phyloP scores from a whole-genome alignment of 2,888 invertebrate species.

The Chymomyza caudatula region DNA sequence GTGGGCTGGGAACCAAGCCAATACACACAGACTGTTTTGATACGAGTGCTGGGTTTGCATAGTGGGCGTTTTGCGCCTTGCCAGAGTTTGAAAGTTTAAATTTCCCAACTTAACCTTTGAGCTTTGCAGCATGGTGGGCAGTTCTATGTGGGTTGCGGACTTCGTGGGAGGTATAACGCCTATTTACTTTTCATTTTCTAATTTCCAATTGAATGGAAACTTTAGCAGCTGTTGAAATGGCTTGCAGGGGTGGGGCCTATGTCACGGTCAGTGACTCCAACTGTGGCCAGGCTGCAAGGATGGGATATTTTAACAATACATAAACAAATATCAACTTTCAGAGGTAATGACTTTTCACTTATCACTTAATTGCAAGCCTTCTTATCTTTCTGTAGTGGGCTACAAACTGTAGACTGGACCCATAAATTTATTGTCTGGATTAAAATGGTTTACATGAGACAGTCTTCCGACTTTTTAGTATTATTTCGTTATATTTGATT shows the following conservation, averaged over 20 bases:
- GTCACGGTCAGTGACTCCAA: neutral
- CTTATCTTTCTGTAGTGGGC: too few relatives aligned
- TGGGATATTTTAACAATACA: too few relatives aligned
- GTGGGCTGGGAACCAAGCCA: constrained; percentile 13
- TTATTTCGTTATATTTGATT: too few relatives aligned
- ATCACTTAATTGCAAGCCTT: too few relatives aligned
- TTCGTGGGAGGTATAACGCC: constrained; percentile 38
- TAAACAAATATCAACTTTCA: too few relatives aligned
- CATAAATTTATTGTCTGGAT: too few relatives aligned
- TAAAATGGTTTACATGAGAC: too few relatives aligned
- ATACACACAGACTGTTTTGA: neutral
- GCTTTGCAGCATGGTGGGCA: constrained; percentile 32
- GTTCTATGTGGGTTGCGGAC: neutral
- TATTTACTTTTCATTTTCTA: constrained; percentile 66
- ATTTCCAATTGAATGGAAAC: constrained; percentile 69
- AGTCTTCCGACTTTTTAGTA: too few relatives aligned
- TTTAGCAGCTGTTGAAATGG: constrained; percentile 54
- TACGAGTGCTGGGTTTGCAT: constrained; percentile 25
- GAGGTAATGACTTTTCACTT: too few relatives aligned
- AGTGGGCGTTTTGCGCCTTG: constrained; percentile 40
- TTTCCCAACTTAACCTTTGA: constrained; percentile 66
- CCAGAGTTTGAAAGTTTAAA: constrained; percentile 57
- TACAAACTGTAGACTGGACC: too few relatives aligned
- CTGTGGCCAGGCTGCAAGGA: too few relatives aligned
- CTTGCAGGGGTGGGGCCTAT: constrained; percentile 7